phyloP scores from a whole-genome alignment of 2,113 vertebrate genomes.

The Erpornis zantholeuca region DNA sequence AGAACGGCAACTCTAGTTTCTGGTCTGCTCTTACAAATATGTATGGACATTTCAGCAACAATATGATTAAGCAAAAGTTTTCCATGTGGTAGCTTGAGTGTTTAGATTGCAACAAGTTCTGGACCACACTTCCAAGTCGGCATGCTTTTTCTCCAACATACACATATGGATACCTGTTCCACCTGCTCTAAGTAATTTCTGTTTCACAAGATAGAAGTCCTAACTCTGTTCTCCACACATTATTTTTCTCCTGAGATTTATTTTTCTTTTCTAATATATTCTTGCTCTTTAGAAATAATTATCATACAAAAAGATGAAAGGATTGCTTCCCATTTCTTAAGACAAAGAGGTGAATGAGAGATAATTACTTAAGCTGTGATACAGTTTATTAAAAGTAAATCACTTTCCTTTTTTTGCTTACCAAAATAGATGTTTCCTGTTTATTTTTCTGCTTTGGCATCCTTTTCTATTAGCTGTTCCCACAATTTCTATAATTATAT shows the following conservation, averaged over 20 bases:
- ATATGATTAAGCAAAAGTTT: background rate
- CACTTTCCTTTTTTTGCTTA: background rate
- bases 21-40: background rate
- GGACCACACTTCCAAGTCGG: background rate
- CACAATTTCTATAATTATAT: background rate
- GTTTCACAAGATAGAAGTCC: background rate
- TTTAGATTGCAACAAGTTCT: background rate
- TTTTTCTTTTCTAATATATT: constrained; percentile 9
- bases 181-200: background rate
- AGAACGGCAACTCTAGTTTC: background rate
- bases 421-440: background rate
- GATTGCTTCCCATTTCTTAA: background rate
- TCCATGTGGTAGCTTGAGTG: background rate
- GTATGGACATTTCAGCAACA: background rate
- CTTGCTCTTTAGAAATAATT: background rate
- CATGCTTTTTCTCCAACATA: background rate
- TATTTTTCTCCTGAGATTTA: background rate
- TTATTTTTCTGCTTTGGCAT: background rate
- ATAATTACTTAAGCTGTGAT: background rate
- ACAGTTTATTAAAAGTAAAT: constrained; percentile 3
- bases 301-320: background rate
- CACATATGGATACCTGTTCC: background rate
- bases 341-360: background rate
- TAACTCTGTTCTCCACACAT: background rate
- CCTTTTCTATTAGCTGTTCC: background rate